Evolutionary conservation across 2,888 invertebrate species (phyloP).

Genomic region (Suillia variegata): DNA sequence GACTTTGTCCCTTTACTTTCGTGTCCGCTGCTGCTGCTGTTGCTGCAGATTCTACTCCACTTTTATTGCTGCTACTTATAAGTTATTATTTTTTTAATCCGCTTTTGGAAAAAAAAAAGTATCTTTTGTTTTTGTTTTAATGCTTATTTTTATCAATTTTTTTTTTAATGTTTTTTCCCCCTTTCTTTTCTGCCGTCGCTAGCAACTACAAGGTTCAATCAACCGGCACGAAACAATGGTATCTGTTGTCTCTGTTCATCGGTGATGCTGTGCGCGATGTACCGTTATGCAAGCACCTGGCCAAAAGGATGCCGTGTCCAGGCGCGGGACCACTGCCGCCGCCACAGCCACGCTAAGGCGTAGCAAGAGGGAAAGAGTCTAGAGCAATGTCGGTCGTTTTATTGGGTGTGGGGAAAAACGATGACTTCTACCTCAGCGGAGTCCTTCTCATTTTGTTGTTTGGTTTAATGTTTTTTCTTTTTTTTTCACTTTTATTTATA

Average conservation of each 20-base stretch:
- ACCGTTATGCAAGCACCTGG: constrained; percentile 78
- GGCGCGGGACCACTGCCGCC: constrained; percentile 55
- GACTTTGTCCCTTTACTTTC: too few relatives aligned
- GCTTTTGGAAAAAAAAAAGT: constrained; percentile 43
- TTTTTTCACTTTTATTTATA: constrained; percentile 9
- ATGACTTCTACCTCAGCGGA: not conserved
- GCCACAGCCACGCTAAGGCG: constrained; percentile 48
- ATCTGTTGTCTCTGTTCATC: constrained; percentile 82
- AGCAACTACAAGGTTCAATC: constrained; percentile 81
- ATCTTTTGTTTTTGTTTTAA: not conserved
- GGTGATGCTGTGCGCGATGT: constrained; percentile 85
- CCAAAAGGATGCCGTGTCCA: constrained; percentile 70
- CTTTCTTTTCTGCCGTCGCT: constrained; percentile 43
- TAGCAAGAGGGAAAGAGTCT: constrained; percentile 12
- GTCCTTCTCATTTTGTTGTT: constrained; percentile 26
- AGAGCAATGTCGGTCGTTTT: too few relatives aligned
- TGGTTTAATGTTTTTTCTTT: constrained; percentile 35
- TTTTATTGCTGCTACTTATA: constrained; percentile 48
- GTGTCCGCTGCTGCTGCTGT: too few relatives aligned
- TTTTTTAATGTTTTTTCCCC: constrained; percentile 18
- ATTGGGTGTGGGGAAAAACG: not conserved
- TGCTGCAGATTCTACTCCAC: too few relatives aligned
- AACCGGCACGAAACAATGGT: constrained; percentile 78
- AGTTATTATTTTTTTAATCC: constrained; percentile 58
- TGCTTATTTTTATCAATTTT: constrained; percentile 23